phyloP scores from a whole-genome alignment of 2,797 vertebrate genomes.

The Danio choprae region DNA sequence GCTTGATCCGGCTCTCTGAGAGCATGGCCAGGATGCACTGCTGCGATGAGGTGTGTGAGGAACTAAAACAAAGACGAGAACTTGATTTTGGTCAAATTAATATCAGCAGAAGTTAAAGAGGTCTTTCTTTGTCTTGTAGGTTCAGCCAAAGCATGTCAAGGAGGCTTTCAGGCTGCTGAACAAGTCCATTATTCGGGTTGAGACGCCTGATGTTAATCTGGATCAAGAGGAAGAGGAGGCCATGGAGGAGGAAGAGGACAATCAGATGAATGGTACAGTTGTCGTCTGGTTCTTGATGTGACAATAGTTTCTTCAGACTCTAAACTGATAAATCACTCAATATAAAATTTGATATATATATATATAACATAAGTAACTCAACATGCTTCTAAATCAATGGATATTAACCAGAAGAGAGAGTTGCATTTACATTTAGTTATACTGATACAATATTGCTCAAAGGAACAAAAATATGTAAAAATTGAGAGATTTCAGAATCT shows the following conservation, averaged over 20 bases:
- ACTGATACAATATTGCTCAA: not conserved
- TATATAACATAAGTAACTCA: too few relatives aligned
- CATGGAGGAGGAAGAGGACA: conserved; percentile 77
- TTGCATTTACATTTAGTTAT: not conserved
- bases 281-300: not conserved
- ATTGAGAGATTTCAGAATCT: too few relatives aligned
- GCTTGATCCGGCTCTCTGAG: conserved; percentile 97
- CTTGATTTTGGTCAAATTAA: not conserved
- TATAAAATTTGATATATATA: too few relatives aligned
- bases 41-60: conserved; percentile 88
- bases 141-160: conserved; percentile 98
- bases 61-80: not conserved
- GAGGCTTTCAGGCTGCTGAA: conserved; percentile 97
- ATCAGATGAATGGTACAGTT: conserved; percentile 74
- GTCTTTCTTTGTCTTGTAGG: conserved; percentile 73
- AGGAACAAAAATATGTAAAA: too few relatives aligned
- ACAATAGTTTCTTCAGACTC: not conserved
- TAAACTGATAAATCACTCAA: not conserved
- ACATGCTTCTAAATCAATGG: not conserved
- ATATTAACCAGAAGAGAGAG: not conserved
- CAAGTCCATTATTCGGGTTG: conserved; percentile 98
- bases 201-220: conserved; percentile 96
- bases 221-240: conserved; percentile 91
- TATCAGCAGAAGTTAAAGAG: not conserved
- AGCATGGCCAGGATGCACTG: conserved; percentile 99